Evolutionary conservation across 2,113 vertebrate species (phyloP), one percentile per base, ranked within the genome.

Genomic region (Anseranas semipalmata): DNA sequence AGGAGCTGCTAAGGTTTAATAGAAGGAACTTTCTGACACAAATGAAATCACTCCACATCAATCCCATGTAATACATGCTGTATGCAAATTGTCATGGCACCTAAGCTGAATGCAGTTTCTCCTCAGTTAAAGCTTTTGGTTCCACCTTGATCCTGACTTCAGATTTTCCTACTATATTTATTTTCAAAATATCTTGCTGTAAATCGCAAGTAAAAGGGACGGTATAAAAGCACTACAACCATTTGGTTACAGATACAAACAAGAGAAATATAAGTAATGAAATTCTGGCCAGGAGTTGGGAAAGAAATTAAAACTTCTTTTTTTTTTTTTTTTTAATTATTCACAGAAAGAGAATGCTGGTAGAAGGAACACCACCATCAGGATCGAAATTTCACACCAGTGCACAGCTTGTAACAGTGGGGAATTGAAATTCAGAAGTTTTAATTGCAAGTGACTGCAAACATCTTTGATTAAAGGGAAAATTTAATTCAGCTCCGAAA

Each of bases 401-500:
- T 9, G 24, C 43, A 86, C 59, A 90, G 76, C 58, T 25, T 59
- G 39, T 65, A 81, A 53, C n/a, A 53, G 41, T 9, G 15, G 16
- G 17, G 12, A 59, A 59, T 19, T 45, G 17, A 75, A 18, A 18
- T 24, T 21, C 43, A 45, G 10, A 20, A 32, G 30, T 10, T 39
- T 63, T 27, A 39, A 27, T 8, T 18, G 24, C n/a, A 60, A 84
- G 60, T 0, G 3, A 73, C 41, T 68, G 48, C 33, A 74, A 81
- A 13, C 37, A 76, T 50, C 63, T 88, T 76, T 59, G 68, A 37
- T 70, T 70, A 84, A 62, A n/a, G 85, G 59, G 68, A 76, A 83
- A 28, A 21, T 50, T 86, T 73, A 76, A 90, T 62, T 80, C 75
- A 90, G 63, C 85, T 92, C 45, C 77, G 76, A 80, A 84, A 93